Evolutionary conservation across 2,113 vertebrate species (phyloP).

Genomic region (Furnarius figulus): DNA sequence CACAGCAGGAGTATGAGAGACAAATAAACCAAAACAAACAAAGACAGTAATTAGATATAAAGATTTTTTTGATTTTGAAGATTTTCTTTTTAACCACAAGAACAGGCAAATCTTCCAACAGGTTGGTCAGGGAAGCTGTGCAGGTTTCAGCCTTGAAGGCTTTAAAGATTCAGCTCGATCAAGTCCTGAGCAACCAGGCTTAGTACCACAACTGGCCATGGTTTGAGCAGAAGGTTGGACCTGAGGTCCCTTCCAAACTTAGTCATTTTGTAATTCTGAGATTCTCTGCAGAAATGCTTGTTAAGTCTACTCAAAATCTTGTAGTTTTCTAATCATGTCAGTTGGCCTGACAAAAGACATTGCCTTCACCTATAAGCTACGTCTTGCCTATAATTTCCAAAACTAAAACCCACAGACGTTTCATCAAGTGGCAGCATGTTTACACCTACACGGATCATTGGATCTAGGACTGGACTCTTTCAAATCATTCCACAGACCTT

Average conservation of each 20-base stretch:
- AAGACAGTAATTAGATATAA: not conserved
- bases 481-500: not conserved
- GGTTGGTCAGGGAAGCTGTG: not conserved
- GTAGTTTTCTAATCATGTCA: not conserved
- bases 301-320: not conserved
- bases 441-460: not conserved
- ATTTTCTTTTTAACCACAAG: not conserved
- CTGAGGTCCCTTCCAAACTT: not conserved
- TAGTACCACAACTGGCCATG: not conserved
- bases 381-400: not conserved
- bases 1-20: not conserved
- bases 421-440: not conserved
- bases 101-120: not conserved
- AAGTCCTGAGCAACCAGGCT: not conserved
- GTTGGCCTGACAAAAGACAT: not conserved
- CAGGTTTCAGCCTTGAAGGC: not conserved
- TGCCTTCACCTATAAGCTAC: not conserved
- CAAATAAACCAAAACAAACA: not conserved
- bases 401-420: not conserved
- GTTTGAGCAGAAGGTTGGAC: not conserved
- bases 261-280: not conserved
- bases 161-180: not conserved
- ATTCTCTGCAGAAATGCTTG: not conserved
- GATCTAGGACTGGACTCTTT: not conserved
- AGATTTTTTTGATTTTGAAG: not conserved